Evolutionary conservation across 2,113 vertebrate species (phyloP).

Genomic region (Climacteris rufus): DNA sequence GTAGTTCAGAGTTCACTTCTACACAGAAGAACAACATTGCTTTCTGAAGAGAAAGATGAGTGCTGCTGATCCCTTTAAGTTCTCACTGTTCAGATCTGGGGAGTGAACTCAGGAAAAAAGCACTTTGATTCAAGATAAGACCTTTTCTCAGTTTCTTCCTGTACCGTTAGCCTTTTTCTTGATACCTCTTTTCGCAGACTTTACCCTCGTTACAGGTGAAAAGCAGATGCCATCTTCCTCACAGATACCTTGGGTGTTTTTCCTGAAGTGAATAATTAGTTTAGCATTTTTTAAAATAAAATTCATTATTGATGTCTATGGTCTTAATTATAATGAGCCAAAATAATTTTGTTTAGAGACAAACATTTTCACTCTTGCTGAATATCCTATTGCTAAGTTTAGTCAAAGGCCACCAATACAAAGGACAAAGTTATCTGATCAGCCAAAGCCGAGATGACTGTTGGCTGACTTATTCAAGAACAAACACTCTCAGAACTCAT

Average conservation of each 20-base stretch:
- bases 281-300: not conserved
- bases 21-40: not conserved
- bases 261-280: not conserved
- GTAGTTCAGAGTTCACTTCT: not conserved
- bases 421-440: not conserved
- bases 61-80: not conserved
- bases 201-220: not conserved
- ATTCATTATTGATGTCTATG: not conserved
- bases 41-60: not conserved
- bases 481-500: not conserved
- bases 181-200: not conserved
- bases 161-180: not conserved
- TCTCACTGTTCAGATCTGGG: not conserved
- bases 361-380: not conserved
- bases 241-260: not conserved
- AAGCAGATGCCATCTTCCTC: not conserved
- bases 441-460: not conserved
- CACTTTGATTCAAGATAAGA: not conserved
- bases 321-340: not conserved
- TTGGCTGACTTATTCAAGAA: conserved; percentile 15
- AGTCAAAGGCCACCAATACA: not conserved
- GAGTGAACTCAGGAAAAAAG: not conserved
- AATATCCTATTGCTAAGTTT: not conserved
- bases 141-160: not conserved
- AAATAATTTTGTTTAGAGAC: not conserved